Percentiles rank a stretch among this genome's conserved stretches.
These are phyloP conservation scores for Sebastes fasciatus DNA, from an alignment of 2,113 vertebrate genomes.

Conservation along the genomic window DNA sequence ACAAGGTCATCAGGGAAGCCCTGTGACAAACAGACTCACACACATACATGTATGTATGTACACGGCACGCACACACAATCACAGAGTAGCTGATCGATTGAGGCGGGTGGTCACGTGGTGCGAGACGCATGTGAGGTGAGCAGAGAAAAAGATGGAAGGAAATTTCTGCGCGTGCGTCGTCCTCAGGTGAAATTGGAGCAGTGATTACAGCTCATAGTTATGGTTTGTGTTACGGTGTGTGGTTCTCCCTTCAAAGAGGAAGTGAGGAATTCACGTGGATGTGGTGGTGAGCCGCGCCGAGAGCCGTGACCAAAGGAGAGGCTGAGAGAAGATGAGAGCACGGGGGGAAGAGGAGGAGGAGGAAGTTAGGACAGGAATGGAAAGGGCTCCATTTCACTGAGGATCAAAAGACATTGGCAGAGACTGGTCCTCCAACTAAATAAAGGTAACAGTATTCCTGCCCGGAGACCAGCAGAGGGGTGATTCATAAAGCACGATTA, in stretches of 20 bases:
- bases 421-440: background rate
- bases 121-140: constrained; percentile 17
- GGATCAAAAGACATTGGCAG: constrained; percentile 23
- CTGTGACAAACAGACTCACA: constrained; percentile 66
- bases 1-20: constrained; percentile 84
- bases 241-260: constrained; percentile 65
- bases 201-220: constrained; percentile 50
- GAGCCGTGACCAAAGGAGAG: constrained; percentile 51
- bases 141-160: background rate
- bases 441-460: background rate
- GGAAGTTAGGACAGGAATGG: constrained; percentile 1
- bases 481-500: background rate
- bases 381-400: constrained; percentile 30
- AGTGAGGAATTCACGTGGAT: constrained; percentile 54
- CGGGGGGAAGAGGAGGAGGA: background rate
- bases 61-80: background rate
- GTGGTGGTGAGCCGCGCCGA: constrained; percentile 32
- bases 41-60: background rate
- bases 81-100: background rate
- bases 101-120: background rate
- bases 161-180: constrained; percentile 13
- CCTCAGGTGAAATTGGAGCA: constrained; percentile 53
- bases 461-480: background rate
- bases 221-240: constrained; percentile 54
- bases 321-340: constrained; percentile 56